Conservation (phyloP, 1,140 invertebrate genomes). For the Drosophila rhopaloa region DNA sequence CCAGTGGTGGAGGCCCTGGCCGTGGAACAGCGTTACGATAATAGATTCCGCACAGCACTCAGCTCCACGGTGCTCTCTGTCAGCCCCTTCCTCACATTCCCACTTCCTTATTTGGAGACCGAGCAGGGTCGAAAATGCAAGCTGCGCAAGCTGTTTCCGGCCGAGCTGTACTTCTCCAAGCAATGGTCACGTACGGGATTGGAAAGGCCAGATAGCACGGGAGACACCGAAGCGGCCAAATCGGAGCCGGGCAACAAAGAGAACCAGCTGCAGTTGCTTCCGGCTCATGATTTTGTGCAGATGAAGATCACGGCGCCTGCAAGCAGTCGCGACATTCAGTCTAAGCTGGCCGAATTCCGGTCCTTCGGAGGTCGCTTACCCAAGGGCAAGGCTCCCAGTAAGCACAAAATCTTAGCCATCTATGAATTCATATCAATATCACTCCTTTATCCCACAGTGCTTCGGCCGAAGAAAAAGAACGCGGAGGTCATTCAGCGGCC, state of each 20-base stretch:
- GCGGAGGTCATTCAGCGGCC: slow-evolving; percentile 50
- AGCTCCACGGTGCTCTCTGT: slow-evolving; percentile 91
- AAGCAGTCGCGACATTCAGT: slow-evolving; percentile 89
- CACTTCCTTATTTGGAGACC: slow-evolving; percentile 95
- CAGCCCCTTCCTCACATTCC: slow-evolving; percentile 94
- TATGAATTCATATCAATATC: neutral
- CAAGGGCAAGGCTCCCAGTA: slow-evolving; percentile 66
- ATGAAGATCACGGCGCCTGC: slow-evolving; percentile 88
- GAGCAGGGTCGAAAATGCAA: slow-evolving; percentile 91
- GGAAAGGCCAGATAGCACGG: slow-evolving; percentile 60
- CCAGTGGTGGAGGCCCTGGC: slow-evolving; percentile 83
- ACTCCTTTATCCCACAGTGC: slow-evolving; percentile 43
- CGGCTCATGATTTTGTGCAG: slow-evolving; percentile 90
- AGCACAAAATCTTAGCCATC: slow-evolving; percentile 1
- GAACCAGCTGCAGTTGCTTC: slow-evolving; percentile 51
- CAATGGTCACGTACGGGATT: slow-evolving; percentile 83
- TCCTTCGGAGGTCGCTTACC: slow-evolving; percentile 92
- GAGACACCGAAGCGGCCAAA: slow-evolving; percentile 18
- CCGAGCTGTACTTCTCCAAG: slow-evolving; percentile 91
- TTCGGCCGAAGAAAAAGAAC: slow-evolving; percentile 54
- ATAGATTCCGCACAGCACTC: slow-evolving; percentile 90
- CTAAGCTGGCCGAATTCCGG: slow-evolving; percentile 92
- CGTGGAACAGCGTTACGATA: slow-evolving; percentile 87
- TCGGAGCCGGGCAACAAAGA: slow-evolving; percentile 48
- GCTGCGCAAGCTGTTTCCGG: slow-evolving; percentile 91